A percentile compares a stretch with the other conserved stretches of the same genome.
These are phyloP conservation scores for Rhingia campestris DNA, from an alignment of 2,888 invertebrate species.

Conservation along the genomic window DNA sequence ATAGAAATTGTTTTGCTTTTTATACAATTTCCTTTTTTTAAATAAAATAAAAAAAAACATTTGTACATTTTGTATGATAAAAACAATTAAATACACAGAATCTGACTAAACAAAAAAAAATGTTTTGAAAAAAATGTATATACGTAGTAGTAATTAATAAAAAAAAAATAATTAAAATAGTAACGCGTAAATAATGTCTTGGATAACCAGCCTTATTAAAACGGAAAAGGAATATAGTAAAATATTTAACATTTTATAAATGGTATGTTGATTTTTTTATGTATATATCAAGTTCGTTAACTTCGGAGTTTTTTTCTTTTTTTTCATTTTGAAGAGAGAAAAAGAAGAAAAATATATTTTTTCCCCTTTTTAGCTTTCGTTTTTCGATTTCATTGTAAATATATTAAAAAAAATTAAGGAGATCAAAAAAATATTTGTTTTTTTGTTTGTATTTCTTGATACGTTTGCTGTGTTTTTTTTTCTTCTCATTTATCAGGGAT, in stretches of 20 bases:
- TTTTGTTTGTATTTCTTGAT: conserved; percentile 73
- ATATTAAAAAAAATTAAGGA: conserved; percentile 75
- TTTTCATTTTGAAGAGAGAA: conserved; percentile 65
- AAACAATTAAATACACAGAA: conserved; percentile 73
- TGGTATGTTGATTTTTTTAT: conserved; percentile 71
- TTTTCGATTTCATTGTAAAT: conserved; percentile 75
- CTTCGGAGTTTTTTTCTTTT: conserved; percentile 62
- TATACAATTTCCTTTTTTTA: conserved; percentile 59
- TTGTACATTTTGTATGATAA: conserved; percentile 72
- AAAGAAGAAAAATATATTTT: conserved; percentile 75
- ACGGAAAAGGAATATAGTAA: conserved; percentile 74
- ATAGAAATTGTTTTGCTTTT: conserved; percentile 40
- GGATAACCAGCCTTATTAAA: conserved; percentile 83
- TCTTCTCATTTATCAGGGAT: conserved; percentile 54
- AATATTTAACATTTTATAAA: conserved; percentile 72
- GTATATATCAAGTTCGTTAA: conserved; percentile 53
- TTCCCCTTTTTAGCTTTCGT: conserved; percentile 63
- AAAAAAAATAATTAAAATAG: conserved; percentile 71
- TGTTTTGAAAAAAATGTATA: conserved; percentile 67
- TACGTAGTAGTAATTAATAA: conserved; percentile 66
- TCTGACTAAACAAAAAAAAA: conserved; percentile 72
- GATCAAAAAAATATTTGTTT: conserved; percentile 76
- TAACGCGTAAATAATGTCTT: conserved; percentile 81
- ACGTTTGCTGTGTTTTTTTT: conserved; percentile 69
- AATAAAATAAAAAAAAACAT: conserved; percentile 65